Conservation (phyloP, 1,140 invertebrate genomes). For the Coelopa frigida region DNA sequence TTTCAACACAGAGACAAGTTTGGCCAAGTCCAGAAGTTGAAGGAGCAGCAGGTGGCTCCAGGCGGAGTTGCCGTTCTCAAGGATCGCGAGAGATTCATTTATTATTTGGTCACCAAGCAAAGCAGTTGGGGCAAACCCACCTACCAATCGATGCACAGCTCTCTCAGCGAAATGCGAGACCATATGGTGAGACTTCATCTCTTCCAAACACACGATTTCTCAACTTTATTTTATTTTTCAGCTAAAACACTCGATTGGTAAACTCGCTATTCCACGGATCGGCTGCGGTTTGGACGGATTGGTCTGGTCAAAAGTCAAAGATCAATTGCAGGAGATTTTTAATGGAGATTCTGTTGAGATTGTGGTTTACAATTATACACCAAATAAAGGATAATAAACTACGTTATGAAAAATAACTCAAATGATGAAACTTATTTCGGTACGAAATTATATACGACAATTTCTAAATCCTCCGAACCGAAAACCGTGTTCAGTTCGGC, state of each 20-base stretch:
- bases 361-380: constrained; percentile 46
- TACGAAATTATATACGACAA: constrained; percentile 49
- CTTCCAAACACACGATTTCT: neutral
- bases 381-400: constrained; percentile 12
- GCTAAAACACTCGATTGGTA: constrained; percentile 42
- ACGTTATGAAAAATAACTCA: neutral
- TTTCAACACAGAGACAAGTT: constrained; percentile 30
- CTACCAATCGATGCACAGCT: constrained; percentile 40
- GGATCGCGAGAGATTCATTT: constrained; percentile 47
- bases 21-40: constrained; percentile 35
- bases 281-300: constrained; percentile 58
- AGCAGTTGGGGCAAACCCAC: constrained; percentile 46
- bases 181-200: constrained; percentile 36
- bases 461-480: constrained; percentile 43
- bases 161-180: constrained; percentile 39
- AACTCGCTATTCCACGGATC: constrained; percentile 54
- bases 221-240: constrained; percentile 12
- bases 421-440: constrained; percentile 21
- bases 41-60: constrained; percentile 34
- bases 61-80: constrained; percentile 52
- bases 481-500: constrained; percentile 49
- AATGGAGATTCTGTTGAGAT: constrained; percentile 42
- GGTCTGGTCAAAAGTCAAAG: constrained; percentile 51
- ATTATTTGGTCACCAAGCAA: constrained; percentile 51
- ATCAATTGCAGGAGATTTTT: constrained; percentile 49